A percentile compares a stretch with the other conserved stretches of the same genome.
Conservation (phyloP, 2,113 vertebrate species). For the Stegastes partitus region DNA sequence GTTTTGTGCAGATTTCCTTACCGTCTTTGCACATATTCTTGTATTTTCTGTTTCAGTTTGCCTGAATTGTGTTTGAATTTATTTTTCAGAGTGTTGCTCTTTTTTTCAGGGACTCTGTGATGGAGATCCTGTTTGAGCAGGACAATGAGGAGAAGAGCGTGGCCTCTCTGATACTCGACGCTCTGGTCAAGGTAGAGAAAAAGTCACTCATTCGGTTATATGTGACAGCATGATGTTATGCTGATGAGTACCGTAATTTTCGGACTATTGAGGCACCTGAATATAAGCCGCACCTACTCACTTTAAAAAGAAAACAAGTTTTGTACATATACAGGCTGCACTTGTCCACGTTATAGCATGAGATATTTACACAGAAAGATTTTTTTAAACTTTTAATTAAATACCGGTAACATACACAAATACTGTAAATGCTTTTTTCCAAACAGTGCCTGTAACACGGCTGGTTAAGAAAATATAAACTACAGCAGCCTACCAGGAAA, state of each 20-base stretch:
- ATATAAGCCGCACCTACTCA: too few species aligned
- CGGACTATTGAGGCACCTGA: too few species aligned
- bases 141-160: constrained; percentile 98
- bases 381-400: too few species aligned
- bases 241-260: background rate
- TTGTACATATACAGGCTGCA: too few species aligned
- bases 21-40: fast-evolving
- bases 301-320: too few species aligned
- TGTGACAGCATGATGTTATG: background rate
- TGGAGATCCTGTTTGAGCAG: constrained; percentile 97
- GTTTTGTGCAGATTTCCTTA: fast-evolving
- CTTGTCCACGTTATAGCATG: too few species aligned
- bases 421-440: too few species aligned
- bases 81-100: background rate
- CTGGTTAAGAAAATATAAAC: too few species aligned
- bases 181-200: constrained; percentile 91
- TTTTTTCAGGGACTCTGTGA: constrained; percentile 90
- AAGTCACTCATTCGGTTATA: background rate
- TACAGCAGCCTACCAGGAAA: too few species aligned
- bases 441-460: too few species aligned
- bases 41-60: background rate
- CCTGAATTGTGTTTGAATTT: background rate
- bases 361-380: too few species aligned
- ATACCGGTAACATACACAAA: too few species aligned
- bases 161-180: constrained; percentile 94